Evolutionary conservation across 2,797 vertebrate genomes (phyloP).

Genomic region (Salmo trutta): DNA sequence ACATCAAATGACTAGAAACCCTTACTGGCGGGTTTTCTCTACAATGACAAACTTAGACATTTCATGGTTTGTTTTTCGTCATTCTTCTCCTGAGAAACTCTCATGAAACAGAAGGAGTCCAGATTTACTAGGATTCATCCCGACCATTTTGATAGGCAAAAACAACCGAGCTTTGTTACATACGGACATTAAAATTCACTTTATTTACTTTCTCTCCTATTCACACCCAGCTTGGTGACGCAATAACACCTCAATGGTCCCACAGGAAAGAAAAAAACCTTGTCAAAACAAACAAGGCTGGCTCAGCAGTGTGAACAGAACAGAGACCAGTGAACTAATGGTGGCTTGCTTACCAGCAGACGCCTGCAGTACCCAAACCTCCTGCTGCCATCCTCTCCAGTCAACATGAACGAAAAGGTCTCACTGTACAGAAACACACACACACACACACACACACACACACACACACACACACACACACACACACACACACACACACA

Average conservation of each 20-base stretch:
- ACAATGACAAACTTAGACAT: conserved; percentile 62
- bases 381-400: conserved; percentile 96
- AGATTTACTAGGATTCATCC: conserved; percentile 42
- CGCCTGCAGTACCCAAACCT: conserved; percentile 97
- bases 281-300: conserved; percentile 61
- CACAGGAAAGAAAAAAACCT: conserved; percentile 47
- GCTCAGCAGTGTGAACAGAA: conserved; percentile 39
- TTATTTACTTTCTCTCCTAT: conserved; percentile 35
- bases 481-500: neutral
- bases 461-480: conserved; percentile 18
- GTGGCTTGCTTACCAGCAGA: conserved; percentile 85
- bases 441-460: conserved; percentile 24
- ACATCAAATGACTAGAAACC: conserved; percentile 60
- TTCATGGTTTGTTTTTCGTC: conserved; percentile 61
- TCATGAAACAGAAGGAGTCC: conserved; percentile 55
- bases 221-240: conserved; percentile 37
- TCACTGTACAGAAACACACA: conserved; percentile 79
- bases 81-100: conserved; percentile 57
- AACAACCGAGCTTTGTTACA: conserved; percentile 19
- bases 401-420: conserved; percentile 99
- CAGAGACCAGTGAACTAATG: conserved; percentile 21
- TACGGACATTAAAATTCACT: conserved; percentile 33
- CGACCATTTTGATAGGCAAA: conserved; percentile 25
- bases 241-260: conserved; percentile 20
- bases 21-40: conserved; percentile 54